Percentiles rank a stretch among this genome's conserved stretches.
Evolutionary conservation across 2,113 vertebrate species (phyloP).

Genomic region (Eonycteris spelaea): DNA sequence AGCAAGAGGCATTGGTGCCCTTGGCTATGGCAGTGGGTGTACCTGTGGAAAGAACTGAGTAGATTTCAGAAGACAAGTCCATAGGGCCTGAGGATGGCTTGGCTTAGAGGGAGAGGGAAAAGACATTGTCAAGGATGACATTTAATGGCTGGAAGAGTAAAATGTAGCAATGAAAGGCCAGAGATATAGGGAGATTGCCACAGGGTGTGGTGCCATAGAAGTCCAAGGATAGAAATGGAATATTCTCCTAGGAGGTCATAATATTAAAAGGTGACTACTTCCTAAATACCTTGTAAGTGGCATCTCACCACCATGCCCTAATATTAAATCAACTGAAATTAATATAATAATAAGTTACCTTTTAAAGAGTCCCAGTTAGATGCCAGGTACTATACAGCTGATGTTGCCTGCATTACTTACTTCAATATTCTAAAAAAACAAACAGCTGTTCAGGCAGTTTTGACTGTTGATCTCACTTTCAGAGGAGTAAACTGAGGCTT

Average conservation of each 20-base stretch:
- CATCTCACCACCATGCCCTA: neutral
- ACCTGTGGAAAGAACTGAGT: neutral
- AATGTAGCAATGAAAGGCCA: neutral
- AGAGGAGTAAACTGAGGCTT: neutral
- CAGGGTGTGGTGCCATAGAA: rapidly evolving
- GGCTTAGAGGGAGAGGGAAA: neutral
- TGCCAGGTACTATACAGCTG: neutral
- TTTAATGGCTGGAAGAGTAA: neutral
- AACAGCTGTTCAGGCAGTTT: neutral
- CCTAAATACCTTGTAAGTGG: neutral
- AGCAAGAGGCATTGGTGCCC: rapidly evolving
- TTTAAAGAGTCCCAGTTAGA: neutral
- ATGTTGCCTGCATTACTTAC: neutral
- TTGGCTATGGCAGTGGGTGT: neutral
- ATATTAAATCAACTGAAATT: neutral
- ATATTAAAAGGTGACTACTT: neutral
- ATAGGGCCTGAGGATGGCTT: neutral
- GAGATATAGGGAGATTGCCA: neutral
- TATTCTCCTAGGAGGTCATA: neutral
- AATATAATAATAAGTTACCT: neutral
- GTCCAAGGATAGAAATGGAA: neutral
- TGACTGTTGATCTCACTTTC: neutral
- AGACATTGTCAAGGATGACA: neutral
- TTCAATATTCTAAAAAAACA: neutral
- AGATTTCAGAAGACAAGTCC: neutral